Percentiles rank a stretch among this genome's conserved stretches.
These are phyloP conservation scores for Calypte anna DNA, from an alignment of 2,113 vertebrate genomes.

Conservation along the genomic window DNA sequence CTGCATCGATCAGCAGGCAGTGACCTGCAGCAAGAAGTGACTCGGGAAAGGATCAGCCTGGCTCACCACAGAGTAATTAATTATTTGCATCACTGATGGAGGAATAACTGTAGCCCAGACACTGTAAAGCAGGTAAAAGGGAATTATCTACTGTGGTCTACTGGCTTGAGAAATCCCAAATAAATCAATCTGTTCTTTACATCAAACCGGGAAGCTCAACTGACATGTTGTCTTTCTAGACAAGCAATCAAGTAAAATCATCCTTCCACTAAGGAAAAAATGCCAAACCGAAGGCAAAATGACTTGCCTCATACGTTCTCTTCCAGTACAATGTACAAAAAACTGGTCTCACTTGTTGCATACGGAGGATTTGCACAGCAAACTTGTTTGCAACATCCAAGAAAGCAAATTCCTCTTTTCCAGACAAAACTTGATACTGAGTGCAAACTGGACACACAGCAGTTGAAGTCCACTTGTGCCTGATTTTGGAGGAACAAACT, in stretches of 20 bases:
- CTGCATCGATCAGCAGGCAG: fast-evolving
- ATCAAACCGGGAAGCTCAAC: not conserved
- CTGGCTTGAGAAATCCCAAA: not conserved
- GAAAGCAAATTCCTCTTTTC: not conserved
- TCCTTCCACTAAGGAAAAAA: not conserved
- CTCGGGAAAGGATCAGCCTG: not conserved
- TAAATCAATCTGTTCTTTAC: not conserved
- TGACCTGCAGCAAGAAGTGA: not conserved
- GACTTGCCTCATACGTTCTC: not conserved
- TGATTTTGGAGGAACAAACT: not conserved
- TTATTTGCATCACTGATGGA: not conserved
- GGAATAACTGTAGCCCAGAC: not conserved
- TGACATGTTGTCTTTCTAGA: not conserved
- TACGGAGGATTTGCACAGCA: not conserved
- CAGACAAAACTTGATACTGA: not conserved
- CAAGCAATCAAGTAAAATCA: not conserved
- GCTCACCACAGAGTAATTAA: not conserved
- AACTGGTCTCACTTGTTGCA: not conserved
- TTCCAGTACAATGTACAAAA: not conserved
- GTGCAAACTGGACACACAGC: not conserved
- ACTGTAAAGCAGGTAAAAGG: not conserved
- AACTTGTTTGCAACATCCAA: not conserved
- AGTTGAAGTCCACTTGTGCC: not conserved
- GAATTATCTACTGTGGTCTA: not conserved
- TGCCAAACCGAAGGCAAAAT: not conserved